phyloP scores from a whole-genome alignment of 2,888 invertebrate species.

The Metacarcinus magister region DNA sequence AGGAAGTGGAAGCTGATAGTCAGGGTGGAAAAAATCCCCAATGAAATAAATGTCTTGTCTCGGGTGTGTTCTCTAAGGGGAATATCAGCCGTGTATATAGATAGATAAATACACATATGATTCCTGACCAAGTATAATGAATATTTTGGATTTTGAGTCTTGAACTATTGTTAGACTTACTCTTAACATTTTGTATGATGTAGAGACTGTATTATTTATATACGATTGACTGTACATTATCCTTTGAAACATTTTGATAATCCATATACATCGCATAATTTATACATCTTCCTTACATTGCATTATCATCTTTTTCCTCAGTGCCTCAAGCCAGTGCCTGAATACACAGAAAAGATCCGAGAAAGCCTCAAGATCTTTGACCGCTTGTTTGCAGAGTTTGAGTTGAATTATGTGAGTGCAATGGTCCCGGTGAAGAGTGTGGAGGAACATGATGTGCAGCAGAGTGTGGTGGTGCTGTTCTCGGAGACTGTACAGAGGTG shows the following conservation, averaged over 20 bases:
- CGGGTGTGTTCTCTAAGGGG: too few species aligned
- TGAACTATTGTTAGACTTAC: neutral
- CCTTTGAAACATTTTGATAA: neutral
- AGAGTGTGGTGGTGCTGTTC: conserved; percentile 97
- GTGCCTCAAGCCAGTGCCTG: conserved; percentile 87
- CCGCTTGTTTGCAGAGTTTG: conserved; percentile 98
- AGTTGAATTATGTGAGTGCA: conserved; percentile 98
- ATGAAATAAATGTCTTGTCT: too few species aligned
- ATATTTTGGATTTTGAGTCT: neutral
- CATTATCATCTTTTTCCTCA: conserved; percentile 60
- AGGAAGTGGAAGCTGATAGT: too few species aligned
- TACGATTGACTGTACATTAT: neutral
- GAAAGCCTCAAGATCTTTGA: conserved; percentile 92
- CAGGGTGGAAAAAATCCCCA: too few species aligned
- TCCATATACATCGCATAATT: neutral
- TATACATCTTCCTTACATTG: neutral
- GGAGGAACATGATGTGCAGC: conserved; percentile 97
- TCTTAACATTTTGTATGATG: too few species aligned
- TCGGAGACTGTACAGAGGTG: conserved; percentile 94
- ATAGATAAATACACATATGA: neutral
- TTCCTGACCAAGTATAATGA: neutral
- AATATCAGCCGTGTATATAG: too few species aligned
- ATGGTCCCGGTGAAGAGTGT: conserved; percentile 99
- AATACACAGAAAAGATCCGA: conserved; percentile 86
- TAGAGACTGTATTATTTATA: neutral